A percentile compares a stretch with the other conserved stretches of the same genome.
phyloP scores from a whole-genome alignment of 2,113 vertebrate genomes.

The Parus major region DNA sequence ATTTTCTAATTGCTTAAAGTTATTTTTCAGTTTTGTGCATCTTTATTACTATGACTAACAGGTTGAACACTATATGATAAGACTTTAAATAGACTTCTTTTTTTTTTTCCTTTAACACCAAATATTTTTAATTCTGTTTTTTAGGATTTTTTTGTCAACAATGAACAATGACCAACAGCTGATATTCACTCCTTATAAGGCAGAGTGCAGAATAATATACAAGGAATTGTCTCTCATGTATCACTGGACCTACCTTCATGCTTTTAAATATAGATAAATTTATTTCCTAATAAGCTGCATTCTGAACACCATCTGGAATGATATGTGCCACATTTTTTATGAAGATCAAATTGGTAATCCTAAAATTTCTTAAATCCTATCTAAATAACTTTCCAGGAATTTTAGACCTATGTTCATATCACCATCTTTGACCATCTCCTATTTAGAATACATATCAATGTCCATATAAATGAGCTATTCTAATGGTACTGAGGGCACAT shows the following conservation, averaged over 20 bases:
- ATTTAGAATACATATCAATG: not conserved
- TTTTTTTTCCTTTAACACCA: not conserved
- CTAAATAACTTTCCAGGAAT: not conserved
- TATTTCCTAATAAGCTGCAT: not conserved
- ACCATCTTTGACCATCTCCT: not conserved
- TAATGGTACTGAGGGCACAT: not conserved
- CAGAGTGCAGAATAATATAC: not conserved
- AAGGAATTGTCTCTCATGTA: not conserved
- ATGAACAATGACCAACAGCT: not conserved
- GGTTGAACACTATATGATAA: not conserved
- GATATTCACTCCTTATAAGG: not conserved
- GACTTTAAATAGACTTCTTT: not conserved
- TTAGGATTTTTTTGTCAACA: not conserved
- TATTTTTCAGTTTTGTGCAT: not conserved
- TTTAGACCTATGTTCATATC: not conserved
- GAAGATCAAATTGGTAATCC: not conserved
- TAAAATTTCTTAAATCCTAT: not conserved
- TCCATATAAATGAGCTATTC: not conserved
- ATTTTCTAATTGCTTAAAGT: not conserved
- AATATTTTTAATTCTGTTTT: not conserved
- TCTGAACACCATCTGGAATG: not conserved
- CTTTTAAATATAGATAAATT: not conserved
- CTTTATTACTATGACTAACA: not conserved
- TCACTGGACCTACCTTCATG: not conserved
- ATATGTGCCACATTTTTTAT: not conserved